Evolutionary conservation across 2,888 invertebrate genomes (phyloP).

Genomic region (Cistogaster globosa): DNA sequence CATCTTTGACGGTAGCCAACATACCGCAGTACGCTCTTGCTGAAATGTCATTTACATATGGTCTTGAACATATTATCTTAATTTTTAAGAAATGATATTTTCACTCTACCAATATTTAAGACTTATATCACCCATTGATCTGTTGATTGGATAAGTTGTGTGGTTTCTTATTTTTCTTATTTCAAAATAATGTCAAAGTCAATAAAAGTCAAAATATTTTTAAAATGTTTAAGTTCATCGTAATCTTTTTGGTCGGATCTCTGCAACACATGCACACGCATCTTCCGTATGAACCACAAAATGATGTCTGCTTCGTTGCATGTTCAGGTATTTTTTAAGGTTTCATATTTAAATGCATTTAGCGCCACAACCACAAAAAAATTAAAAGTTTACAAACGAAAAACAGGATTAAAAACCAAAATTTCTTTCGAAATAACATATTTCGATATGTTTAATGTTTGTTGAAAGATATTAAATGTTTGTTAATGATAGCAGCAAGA

Average conservation of each 20-base stretch:
- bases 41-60: too few species aligned
- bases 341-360: constrained; percentile 54
- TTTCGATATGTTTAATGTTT: constrained; percentile 22
- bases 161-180: constrained; percentile 43
- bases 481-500: constrained; percentile 20
- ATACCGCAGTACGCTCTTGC: too few species aligned
- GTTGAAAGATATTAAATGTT: constrained; percentile 41
- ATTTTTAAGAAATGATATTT: not conserved
- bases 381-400: not conserved
- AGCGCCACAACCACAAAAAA: constrained; percentile 57
- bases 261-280: constrained; percentile 30
- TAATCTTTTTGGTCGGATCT: constrained; percentile 63
- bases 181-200: constrained; percentile 66
- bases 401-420: constrained; percentile 40
- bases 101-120: constrained; percentile 11
- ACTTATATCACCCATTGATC: constrained; percentile 35
- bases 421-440: constrained; percentile 7
- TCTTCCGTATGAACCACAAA: constrained; percentile 27
- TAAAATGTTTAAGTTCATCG: constrained; percentile 69
- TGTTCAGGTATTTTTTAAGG: constrained; percentile 18
- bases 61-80: too few species aligned
- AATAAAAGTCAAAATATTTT: constrained; percentile 73
- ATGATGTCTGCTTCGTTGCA: constrained; percentile 21
- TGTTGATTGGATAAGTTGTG: constrained; percentile 46
- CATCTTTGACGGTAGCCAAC: too few species aligned